phyloP scores from a whole-genome alignment of 2,113 vertebrate species.

The Micromys minutus region DNA sequence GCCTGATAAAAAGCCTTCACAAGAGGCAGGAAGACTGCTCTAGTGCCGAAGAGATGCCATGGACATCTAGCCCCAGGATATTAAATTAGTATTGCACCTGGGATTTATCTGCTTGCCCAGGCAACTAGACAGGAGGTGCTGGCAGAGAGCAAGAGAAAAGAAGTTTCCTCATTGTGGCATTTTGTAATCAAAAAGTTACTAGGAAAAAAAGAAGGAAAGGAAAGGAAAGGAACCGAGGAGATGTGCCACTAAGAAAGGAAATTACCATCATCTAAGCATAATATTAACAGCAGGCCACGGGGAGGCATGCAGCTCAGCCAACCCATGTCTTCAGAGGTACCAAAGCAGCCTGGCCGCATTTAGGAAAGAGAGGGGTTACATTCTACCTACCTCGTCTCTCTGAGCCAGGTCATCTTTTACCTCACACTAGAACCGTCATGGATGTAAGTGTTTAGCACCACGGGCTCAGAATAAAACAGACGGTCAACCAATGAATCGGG shows the following conservation, averaged over 20 bases:
- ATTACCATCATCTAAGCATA: not conserved
- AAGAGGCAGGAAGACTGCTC: not conserved
- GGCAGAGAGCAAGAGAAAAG: constrained; percentile 1
- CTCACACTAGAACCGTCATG: not conserved
- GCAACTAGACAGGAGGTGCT: constrained; percentile 33
- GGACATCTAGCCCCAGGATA: constrained; percentile 7
- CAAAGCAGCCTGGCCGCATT: not conserved
- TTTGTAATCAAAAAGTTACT: constrained; percentile 27
- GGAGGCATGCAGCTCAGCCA: not conserved
- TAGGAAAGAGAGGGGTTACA: not conserved
- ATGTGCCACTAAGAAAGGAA: not conserved
- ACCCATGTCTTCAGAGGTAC: not conserved
- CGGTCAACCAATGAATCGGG: not conserved
- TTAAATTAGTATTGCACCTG: constrained; percentile 59
- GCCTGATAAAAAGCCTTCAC: constrained; percentile 5
- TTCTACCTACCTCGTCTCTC: not conserved
- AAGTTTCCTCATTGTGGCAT: constrained; percentile 14
- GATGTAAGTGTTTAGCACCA: not conserved
- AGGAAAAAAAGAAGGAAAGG: not conserved
- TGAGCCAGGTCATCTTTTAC: not conserved
- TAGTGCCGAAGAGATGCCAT: constrained; percentile 34
- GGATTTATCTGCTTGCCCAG: constrained; percentile 50
- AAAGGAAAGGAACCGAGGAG: not conserved
- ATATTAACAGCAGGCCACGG: not conserved
- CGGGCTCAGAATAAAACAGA: not conserved